Percentiles rank a stretch among this genome's conserved stretches.
phyloP scores from a whole-genome alignment of 2,113 vertebrate genomes.

The Hemibagrus wyckioides region DNA sequence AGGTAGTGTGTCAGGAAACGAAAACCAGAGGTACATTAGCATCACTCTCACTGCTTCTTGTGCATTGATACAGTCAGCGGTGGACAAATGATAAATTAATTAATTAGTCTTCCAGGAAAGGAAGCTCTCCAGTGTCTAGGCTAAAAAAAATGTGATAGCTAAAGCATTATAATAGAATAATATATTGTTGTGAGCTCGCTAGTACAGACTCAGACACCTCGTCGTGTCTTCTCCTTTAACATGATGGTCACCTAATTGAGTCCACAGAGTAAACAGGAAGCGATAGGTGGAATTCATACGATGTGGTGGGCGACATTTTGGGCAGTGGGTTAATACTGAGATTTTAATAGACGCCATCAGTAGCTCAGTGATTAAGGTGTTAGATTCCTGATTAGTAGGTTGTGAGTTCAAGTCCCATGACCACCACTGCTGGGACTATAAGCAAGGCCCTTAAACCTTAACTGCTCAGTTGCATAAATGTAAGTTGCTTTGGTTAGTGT shows the following conservation, averaged over 20 bases:
- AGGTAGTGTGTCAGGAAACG: constrained; percentile 1
- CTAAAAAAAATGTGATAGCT: neutral
- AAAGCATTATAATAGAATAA: neutral
- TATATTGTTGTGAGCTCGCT: neutral
- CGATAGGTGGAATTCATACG: constrained; percentile 56
- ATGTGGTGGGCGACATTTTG: neutral
- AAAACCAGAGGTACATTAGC: neutral
- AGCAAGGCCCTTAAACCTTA: no score
- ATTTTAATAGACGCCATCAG: constrained; percentile 50
- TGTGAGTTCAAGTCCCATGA: no score
- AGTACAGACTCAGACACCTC: neutral
- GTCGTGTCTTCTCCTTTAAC: constrained; percentile 34
- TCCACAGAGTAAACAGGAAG: constrained; percentile 54
- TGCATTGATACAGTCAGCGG: neutral
- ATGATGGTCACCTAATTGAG: constrained; percentile 55
- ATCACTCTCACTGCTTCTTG: neutral
- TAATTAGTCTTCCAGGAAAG: neutral
- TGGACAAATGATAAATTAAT: neutral
- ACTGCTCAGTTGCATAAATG: no score
- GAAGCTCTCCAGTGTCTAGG: neutral
- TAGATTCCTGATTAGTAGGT: no score
- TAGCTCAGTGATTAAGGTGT: neutral
- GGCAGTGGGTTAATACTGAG: constrained; percentile 44
- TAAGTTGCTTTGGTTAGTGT: no score
- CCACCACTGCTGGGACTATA: no score